phyloP scores from a whole-genome alignment of 1,140 invertebrate species.

The Carcinoscorpius rotundicauda region DNA sequence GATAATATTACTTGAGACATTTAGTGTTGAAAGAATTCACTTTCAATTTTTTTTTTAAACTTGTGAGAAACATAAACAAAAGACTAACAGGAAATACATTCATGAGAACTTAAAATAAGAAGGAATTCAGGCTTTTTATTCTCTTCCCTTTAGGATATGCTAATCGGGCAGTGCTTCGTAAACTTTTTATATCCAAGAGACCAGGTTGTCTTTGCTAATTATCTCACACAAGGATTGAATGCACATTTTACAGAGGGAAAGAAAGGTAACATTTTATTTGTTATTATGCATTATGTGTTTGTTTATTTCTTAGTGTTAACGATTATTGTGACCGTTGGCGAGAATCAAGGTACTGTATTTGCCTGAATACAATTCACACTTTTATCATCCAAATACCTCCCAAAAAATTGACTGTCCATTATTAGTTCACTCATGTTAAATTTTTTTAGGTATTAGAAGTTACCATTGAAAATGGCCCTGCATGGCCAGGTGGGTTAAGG shows the following conservation, averaged over 20 bases:
- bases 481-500: too few relatives aligned
- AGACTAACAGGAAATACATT: neutral
- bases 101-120: too few relatives aligned
- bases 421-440: too few relatives aligned
- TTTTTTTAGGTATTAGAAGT: too few relatives aligned
- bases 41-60: neutral
- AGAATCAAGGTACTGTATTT: too few relatives aligned
- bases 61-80: neutral
- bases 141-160: constrained; percentile 47
- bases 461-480: too few relatives aligned
- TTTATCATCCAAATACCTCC: too few relatives aligned
- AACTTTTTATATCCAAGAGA: constrained; percentile 73
- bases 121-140: neutral
- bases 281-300: too few relatives aligned
- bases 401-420: too few relatives aligned
- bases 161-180: constrained; percentile 67
- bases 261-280: constrained; percentile 4
- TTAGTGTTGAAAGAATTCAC: neutral
- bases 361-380: too few relatives aligned
- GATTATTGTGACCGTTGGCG: too few relatives aligned
- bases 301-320: too few relatives aligned
- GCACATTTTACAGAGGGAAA: constrained; percentile 13
- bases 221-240: constrained; percentile 42
- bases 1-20: neutral
- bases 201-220: constrained; percentile 44